phyloP scores from a whole-genome alignment of 2,113 vertebrate genomes.

The Petrocephalus zakoni region DNA sequence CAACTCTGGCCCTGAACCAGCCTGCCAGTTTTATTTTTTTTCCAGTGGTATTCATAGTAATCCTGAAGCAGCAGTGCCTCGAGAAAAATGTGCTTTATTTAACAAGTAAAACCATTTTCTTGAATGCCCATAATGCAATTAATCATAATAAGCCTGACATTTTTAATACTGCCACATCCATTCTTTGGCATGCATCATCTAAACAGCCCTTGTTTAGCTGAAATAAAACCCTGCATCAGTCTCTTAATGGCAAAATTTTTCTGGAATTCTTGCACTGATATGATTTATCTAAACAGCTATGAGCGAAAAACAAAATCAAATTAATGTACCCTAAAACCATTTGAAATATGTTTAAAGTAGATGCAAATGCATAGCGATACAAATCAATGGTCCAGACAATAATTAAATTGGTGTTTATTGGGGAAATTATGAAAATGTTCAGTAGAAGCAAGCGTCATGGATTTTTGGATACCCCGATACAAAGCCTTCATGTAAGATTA shows the following conservation, averaged over 20 bases:
- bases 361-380: not conserved
- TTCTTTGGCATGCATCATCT: not conserved
- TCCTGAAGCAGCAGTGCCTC: not conserved
- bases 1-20: not conserved
- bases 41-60: not conserved
- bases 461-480: not conserved
- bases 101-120: not conserved
- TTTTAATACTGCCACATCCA: not conserved
- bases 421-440: not conserved
- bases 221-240: not conserved
- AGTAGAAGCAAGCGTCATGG: not conserved
- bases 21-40: not conserved
- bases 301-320: slow-evolving; percentile 2
- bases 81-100: not conserved
- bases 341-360: not conserved
- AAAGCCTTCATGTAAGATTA: not conserved
- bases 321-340: not conserved
- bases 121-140: slow-evolving; percentile 3
- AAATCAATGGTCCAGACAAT: not conserved
- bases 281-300: not conserved
- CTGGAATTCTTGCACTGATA: not conserved
- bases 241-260: slow-evolving; percentile 7
- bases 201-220: not conserved
- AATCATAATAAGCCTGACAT: slow-evolving; percentile 7
- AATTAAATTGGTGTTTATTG: not conserved